A percentile compares a stretch with the other conserved stretches of the same genome.
phyloP scores from a whole-genome alignment of 2,888 invertebrate genomes.

The Aleiodes alternator region DNA sequence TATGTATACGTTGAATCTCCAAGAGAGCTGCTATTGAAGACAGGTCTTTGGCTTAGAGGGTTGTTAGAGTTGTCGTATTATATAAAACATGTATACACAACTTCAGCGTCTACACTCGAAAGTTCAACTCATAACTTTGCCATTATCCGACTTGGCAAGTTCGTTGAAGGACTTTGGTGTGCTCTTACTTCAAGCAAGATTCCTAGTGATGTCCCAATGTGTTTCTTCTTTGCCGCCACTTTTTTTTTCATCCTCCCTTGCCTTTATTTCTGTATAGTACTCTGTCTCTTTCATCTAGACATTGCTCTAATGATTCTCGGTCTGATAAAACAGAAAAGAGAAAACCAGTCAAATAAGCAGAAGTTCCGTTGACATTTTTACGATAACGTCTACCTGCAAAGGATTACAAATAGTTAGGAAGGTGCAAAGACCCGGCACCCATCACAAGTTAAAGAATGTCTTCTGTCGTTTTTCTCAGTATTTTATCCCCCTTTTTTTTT shows the following conservation, averaged over 20 bases:
- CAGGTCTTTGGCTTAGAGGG: slow-evolving; percentile 63
- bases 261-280: background rate
- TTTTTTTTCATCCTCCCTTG: slow-evolving; percentile 28
- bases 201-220: slow-evolving; percentile 44
- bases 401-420: background rate
- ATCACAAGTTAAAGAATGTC: slow-evolving; percentile 14
- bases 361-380: slow-evolving; percentile 71
- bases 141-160: slow-evolving; percentile 72
- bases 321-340: slow-evolving; percentile 42
- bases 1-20: slow-evolving; percentile 40
- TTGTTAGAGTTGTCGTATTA: slow-evolving; percentile 66
- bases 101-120: slow-evolving; percentile 42
- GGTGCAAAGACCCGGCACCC: slow-evolving; percentile 4
- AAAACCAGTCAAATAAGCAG: slow-evolving; percentile 61
- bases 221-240: slow-evolving; percentile 47
- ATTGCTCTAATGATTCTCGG: slow-evolving; percentile 25
- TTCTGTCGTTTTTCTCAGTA: background rate
- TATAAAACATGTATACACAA: slow-evolving; percentile 10
- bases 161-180: slow-evolving; percentile 46
- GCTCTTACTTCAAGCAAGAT: background rate
- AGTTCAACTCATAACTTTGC: slow-evolving; percentile 69
- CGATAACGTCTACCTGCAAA: slow-evolving; percentile 62
- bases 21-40: slow-evolving; percentile 51
- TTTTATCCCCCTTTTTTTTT: slow-evolving; percentile 1
- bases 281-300: background rate